phyloP scores from a whole-genome alignment of 2,113 vertebrate species.

The Enhydra lutris region DNA sequence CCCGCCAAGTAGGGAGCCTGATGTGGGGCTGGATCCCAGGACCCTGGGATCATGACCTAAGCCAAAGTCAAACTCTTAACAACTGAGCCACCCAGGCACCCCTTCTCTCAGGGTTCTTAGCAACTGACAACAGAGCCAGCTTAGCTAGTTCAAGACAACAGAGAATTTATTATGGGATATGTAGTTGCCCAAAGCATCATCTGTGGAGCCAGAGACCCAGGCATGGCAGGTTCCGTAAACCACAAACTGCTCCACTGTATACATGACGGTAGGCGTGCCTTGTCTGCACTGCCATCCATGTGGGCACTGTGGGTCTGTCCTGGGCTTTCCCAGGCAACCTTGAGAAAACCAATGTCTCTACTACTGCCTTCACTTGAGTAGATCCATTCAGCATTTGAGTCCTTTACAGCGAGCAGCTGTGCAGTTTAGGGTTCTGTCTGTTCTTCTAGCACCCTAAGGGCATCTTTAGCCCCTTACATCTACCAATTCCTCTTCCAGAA shows the following conservation, averaged over 20 bases:
- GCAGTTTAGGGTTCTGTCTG: not conserved
- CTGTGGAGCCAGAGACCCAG: not conserved
- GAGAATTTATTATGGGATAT: not conserved
- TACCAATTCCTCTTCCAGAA: not conserved
- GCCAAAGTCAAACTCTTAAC: too few species aligned
- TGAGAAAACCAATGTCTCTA: not conserved
- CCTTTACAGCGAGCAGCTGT: not conserved
- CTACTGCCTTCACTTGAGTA: not conserved
- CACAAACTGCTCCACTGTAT: rapidly evolving
- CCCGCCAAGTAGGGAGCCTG: too few species aligned
- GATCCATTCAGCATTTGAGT: too few species aligned
- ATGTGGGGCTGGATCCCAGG: too few species aligned
- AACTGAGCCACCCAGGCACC: too few species aligned
- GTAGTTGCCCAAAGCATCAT: not conserved
- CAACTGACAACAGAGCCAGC: not conserved
- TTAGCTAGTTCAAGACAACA: not conserved
- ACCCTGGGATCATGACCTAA: too few species aligned
- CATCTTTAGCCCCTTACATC: not conserved
- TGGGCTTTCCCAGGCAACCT: too few species aligned
- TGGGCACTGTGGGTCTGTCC: too few species aligned
- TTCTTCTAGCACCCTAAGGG: not conserved
- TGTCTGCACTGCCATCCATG: rapidly evolving
- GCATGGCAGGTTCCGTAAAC: not conserved
- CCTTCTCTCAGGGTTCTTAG: not conserved
- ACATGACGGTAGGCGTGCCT: rapidly evolving